A percentile compares a stretch with the other conserved stretches of the same genome.
Conservation (phyloP, 2,797 vertebrate species). For the Molossus alvarezi region DNA sequence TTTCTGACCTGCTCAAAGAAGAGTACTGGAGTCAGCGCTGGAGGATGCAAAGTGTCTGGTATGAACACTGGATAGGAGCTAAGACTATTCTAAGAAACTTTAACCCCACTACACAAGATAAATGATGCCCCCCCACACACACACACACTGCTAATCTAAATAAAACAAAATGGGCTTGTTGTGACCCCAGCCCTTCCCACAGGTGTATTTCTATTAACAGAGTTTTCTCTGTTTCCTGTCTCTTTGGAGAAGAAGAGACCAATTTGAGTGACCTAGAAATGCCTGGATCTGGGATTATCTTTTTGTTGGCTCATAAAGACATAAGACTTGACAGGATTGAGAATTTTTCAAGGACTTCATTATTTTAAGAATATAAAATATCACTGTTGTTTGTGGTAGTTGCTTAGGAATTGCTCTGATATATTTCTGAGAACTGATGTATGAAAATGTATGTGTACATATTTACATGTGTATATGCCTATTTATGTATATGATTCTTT, state of each 20-base stretch:
- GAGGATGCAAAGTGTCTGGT: constrained; percentile 3
- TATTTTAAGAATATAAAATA: constrained; percentile 53
- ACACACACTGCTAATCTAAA: background rate
- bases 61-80: background rate
- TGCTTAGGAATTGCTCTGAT: constrained; percentile 63
- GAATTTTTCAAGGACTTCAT: constrained; percentile 49
- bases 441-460: background rate
- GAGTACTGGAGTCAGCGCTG: background rate
- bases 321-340: background rate
- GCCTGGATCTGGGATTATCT: constrained; percentile 23
- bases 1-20: background rate
- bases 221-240: constrained; percentile 18
- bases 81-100: constrained; percentile 6
- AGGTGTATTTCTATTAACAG: background rate
- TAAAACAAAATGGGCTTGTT: constrained; percentile 11
- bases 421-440: constrained; percentile 20
- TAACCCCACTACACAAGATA: background rate
- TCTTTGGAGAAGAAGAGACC: constrained; percentile 33
- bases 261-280: constrained; percentile 54
- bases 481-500: constrained; percentile 61
- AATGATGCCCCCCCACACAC: background rate
- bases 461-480: constrained; percentile 14
- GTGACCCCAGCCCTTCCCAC: background rate
- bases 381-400: background rate
- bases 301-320: constrained; percentile 21